phyloP scores from a whole-genome alignment of 2,888 invertebrate species.

The Metalampra italica region DNA sequence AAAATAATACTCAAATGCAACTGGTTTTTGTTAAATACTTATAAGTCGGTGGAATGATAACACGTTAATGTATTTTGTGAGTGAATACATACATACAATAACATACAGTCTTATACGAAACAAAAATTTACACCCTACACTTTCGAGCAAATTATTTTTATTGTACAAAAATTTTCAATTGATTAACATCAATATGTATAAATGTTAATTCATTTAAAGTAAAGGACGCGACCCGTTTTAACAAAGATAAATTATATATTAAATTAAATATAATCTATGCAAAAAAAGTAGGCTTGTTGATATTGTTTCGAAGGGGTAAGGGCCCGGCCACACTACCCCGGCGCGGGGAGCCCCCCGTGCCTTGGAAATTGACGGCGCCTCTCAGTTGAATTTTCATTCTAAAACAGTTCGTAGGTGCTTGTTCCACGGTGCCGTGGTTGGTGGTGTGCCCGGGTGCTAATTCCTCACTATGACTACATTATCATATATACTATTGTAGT shows the following conservation, averaged over 20 bases:
- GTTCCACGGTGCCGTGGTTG: no score
- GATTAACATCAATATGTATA: slow-evolving; percentile 30
- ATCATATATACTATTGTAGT: no score
- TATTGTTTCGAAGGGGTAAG: no score
- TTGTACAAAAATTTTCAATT: slow-evolving; percentile 44
- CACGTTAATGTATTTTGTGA: slow-evolving; percentile 54
- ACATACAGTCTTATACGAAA: slow-evolving; percentile 68
- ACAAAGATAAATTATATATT: slow-evolving; percentile 36
- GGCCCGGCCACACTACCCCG: no score
- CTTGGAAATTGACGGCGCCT: no score
- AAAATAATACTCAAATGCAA: slow-evolving; percentile 63
- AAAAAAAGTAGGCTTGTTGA: slow-evolving; percentile 27
- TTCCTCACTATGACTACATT: no score
- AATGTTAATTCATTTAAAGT: slow-evolving; percentile 36
- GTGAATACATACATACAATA: slow-evolving; percentile 51
- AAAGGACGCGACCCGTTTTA: slow-evolving; percentile 54
- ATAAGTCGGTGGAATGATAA: slow-evolving; percentile 70
- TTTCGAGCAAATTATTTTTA: slow-evolving; percentile 47
- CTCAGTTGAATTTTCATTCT: no score
- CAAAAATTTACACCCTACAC: slow-evolving; percentile 42
- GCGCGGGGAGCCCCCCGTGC: no score
- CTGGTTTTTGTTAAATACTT: slow-evolving; percentile 58
- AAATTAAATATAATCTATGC: slow-evolving; percentile 30
- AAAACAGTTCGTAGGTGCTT: no score
- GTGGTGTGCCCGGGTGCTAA: no score